Base-by-base conservation (phyloP, 2,888 invertebrate species). In the Aplocera efformata region DNA sequence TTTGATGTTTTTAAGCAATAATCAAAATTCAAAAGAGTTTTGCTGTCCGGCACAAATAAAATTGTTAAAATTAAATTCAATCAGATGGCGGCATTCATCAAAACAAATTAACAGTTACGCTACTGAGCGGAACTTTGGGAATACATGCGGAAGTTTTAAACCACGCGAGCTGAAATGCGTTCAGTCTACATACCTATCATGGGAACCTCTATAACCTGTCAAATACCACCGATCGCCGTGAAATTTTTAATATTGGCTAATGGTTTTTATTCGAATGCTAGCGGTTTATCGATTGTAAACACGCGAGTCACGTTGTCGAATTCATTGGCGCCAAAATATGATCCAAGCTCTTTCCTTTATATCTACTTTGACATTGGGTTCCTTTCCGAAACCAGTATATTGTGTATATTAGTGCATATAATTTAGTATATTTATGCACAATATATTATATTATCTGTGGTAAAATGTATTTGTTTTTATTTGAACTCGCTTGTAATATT, bases 161-260 rank as follows among this genome's bases (percentile, higher is more conserved):
- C 37, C 42, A 40, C 33, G 39, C 36, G 17, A 32, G 29, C 23
- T 41, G 32, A 47, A 24, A 48, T 23, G 36, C 48, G 47, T 42
- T 52, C 42, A 50, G 41, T 52, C 54, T 40, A 50, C 45, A 54
- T 54, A 50, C 45, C 45, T 31, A 40, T 32, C 46, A 52, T 54
- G 54, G 43, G 54, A 54, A 54, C 45, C 45, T 25, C 22, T 3
- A 10, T 27, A n/a, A 28, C 32, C 64, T 73, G 72, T 70, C 75
- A 72, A 72, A 73, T 60, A 65, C 50, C 53, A 38, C 52, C 49
- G 59, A 58, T 50, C 51, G 47, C 63, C 68, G 65, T 75, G 64
- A 69, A 78, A 78, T 78, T 57, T 63, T 46, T 78, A 77, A 77
- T 73, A 56, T 58, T 52, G 45, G 48, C 47, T 60, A 67, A 67